Evolutionary conservation across 2,888 invertebrate genomes (phyloP).

Genomic region (Pachymerium ferrugineum): DNA sequence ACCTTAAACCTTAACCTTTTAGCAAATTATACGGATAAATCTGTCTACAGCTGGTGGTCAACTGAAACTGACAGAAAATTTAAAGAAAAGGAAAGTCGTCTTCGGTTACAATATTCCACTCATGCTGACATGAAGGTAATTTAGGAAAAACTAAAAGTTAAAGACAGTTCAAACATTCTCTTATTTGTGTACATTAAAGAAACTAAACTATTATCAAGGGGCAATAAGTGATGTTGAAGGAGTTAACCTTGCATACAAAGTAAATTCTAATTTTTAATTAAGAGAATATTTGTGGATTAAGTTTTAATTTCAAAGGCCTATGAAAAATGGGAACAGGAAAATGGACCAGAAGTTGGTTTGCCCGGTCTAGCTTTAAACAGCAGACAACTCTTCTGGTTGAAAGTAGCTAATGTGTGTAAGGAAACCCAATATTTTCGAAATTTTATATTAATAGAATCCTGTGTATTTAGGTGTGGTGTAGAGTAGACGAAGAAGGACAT

Average conservation of each 20-base stretch:
- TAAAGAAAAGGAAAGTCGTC: too few species aligned
- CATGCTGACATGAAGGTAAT: too few species aligned
- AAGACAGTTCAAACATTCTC: too few species aligned
- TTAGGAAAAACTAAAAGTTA: too few species aligned
- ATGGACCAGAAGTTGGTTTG: background rate
- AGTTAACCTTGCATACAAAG: too few species aligned
- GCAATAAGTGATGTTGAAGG: too few species aligned
- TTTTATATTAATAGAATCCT: background rate
- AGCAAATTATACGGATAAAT: too few species aligned
- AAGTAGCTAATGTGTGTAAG: background rate
- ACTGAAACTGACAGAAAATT: constrained; percentile 74
- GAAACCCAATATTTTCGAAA: background rate
- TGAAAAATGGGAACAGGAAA: background rate
- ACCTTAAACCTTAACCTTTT: too few species aligned
- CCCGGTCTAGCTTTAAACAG: background rate
- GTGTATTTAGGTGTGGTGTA: background rate
- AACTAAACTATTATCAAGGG: too few species aligned
- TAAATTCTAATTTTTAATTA: background rate
- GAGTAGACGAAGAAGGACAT: background rate
- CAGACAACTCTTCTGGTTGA: background rate
- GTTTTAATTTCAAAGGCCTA: too few species aligned
- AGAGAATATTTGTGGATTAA: background rate
- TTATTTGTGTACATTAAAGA: too few species aligned
- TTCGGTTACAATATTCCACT: too few species aligned
- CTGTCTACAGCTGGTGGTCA: constrained; percentile 97